phyloP scores from a whole-genome alignment of 2,888 invertebrate species.

The Erpobdella octoculata region DNA sequence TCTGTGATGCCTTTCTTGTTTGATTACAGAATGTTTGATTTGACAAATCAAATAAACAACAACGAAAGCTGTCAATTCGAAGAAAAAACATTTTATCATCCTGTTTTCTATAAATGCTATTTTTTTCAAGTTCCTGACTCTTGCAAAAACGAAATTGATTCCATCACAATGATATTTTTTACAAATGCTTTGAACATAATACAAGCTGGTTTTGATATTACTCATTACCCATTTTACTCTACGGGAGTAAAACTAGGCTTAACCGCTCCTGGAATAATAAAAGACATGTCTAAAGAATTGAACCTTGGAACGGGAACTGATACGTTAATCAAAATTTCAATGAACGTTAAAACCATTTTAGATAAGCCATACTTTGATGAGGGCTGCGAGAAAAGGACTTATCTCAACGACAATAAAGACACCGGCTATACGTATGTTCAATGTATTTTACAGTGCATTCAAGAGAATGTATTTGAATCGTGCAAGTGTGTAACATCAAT shows the following conservation, averaged over 20 bases:
- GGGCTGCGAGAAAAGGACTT: neutral
- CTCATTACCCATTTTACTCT: neutral
- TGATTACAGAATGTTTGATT: neutral
- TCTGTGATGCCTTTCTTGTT: neutral
- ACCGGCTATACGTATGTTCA: no score
- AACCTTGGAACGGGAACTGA: constrained; percentile 20
- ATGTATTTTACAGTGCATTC: no score
- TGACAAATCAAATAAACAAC: neutral
- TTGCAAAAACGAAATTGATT: neutral
- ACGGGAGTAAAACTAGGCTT: constrained; percentile 12
- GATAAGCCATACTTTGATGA: neutral
- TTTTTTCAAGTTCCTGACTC: neutral
- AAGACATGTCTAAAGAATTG: constrained; percentile 1
- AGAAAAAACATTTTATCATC: neutral
- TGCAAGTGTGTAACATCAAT: no score
- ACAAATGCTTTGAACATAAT: constrained; percentile 4
- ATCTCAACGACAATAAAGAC: neutral
- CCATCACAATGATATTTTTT: constrained; percentile 8
- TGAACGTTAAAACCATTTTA: neutral
- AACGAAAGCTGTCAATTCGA: neutral
- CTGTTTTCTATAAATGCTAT: neutral
- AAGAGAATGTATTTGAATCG: no score
- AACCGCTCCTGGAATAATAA: neutral
- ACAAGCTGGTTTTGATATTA: neutral
- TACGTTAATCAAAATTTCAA: neutral